Conservation (phyloP, 1,140 invertebrate genomes). For the Zaprionus camerounensis region DNA sequence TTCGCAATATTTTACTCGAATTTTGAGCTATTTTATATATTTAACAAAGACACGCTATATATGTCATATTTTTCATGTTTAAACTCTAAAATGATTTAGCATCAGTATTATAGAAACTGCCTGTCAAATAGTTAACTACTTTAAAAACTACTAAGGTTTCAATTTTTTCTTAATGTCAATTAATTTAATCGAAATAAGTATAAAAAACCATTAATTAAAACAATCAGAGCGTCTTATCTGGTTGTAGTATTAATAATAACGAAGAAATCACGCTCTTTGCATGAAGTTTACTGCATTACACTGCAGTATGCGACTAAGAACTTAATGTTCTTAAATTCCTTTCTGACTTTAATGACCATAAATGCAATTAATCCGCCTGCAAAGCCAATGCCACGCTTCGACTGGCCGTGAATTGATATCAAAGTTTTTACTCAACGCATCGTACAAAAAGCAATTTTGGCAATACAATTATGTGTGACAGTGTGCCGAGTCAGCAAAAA, state of each 20-base stretch:
- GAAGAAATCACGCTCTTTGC: neutral
- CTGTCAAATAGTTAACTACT: neutral
- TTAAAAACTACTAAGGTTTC: neutral
- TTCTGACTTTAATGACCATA: neutral
- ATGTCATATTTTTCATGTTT: too few relatives aligned
- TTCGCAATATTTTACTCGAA: neutral
- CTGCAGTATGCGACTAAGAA: neutral
- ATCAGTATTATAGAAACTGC: too few relatives aligned
- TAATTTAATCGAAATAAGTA: neutral
- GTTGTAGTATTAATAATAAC: neutral
- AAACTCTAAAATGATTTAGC: too few relatives aligned
- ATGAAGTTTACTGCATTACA: neutral
- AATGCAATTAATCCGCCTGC: neutral
- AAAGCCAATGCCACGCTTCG: neutral
- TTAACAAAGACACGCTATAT: too few relatives aligned
- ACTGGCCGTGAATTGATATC: neutral
- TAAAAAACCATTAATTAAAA: neutral
- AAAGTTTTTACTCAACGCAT: neutral
- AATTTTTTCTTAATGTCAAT: neutral
- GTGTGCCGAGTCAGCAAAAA: slow-evolving; percentile 7
- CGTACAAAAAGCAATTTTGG: neutral
- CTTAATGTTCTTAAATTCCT: neutral
- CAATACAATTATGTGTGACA: neutral
- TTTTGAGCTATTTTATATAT: too few relatives aligned
- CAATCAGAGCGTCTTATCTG: too few relatives aligned